phyloP scores from a whole-genome alignment of 2,888 invertebrate genomes.

The Tetropium fuscum region DNA sequence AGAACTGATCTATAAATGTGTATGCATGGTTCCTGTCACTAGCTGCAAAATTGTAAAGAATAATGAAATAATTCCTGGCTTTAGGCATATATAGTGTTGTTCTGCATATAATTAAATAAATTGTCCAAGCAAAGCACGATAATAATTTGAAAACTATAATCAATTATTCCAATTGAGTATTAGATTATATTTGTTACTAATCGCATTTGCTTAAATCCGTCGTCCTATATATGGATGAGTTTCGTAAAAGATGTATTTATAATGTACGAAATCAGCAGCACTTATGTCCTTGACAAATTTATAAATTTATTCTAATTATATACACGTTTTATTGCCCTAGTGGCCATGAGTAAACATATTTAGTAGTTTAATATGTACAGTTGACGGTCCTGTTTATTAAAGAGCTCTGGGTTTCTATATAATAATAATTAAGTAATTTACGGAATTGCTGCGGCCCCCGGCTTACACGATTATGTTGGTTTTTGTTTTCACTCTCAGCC shows the following conservation, averaged over 20 bases:
- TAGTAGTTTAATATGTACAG: slow-evolving; percentile 23
- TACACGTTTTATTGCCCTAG: slow-evolving; percentile 39
- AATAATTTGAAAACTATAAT: no score
- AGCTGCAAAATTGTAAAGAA: no score
- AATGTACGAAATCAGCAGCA: slow-evolving; percentile 18
- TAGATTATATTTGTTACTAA: slow-evolving; percentile 14
- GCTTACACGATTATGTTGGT: no score
- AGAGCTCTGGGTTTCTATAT: background rate
- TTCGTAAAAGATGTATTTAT: slow-evolving; percentile 14
- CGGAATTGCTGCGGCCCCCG: slow-evolving; percentile 1
- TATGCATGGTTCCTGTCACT: no score
- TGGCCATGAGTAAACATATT: slow-evolving; percentile 34
- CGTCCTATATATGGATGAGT: slow-evolving; percentile 23
- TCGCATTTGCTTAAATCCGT: slow-evolving; percentile 3
- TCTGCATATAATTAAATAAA: no score
- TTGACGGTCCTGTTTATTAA: slow-evolving; percentile 20
- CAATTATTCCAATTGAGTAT: no score
- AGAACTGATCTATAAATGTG: no score
- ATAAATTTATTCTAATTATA: slow-evolving; percentile 37
- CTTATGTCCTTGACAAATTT: slow-evolving; percentile 26
- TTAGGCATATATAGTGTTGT: no score
- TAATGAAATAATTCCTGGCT: no score
- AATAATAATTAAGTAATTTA: slow-evolving; percentile 7
- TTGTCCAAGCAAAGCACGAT: no score
- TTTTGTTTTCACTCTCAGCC: no score